These are phyloP conservation scores for Neoascia interrupta DNA, from an alignment of 2,888 invertebrate genomes.

Conservation along the genomic window DNA sequence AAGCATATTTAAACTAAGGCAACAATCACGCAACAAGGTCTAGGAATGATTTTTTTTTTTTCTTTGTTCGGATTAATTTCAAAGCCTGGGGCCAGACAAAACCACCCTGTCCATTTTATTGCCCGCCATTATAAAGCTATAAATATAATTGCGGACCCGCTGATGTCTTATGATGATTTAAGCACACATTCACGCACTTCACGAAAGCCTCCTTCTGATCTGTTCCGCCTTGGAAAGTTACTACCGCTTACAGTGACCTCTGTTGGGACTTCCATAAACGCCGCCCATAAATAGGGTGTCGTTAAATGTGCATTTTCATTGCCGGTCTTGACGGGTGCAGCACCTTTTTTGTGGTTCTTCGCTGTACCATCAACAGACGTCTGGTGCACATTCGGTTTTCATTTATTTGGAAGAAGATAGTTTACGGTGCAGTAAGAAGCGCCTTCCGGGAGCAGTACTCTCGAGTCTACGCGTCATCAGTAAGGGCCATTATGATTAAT, in stretches of 20 bases:
- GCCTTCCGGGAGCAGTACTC: background rate
- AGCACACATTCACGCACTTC: slow-evolving; percentile 24
- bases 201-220: background rate
- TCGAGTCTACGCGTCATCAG: slow-evolving; percentile 37
- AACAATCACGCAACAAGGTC: no score
- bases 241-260: background rate
- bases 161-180: slow-evolving; percentile 15
- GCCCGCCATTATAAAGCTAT: slow-evolving; percentile 43
- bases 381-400: slow-evolving; percentile 1
- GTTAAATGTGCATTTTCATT: slow-evolving; percentile 17
- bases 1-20: no score
- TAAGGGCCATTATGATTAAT: slow-evolving; percentile 63
- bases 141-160: slow-evolving; percentile 29
- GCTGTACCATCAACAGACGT: slow-evolving; percentile 14
- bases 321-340: background rate
- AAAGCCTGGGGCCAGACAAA: no score
- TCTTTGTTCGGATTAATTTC: background rate
- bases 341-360: no score
- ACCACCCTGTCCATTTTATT: slow-evolving; percentile 2
- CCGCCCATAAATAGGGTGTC: slow-evolving; percentile 19
- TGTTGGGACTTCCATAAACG: slow-evolving; percentile 17
- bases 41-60: background rate
- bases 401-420: slow-evolving; percentile 27
- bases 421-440: background rate
- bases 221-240: background rate